Conservation (phyloP, 2,113 vertebrate species). For the Sclerurus mexicanus region DNA sequence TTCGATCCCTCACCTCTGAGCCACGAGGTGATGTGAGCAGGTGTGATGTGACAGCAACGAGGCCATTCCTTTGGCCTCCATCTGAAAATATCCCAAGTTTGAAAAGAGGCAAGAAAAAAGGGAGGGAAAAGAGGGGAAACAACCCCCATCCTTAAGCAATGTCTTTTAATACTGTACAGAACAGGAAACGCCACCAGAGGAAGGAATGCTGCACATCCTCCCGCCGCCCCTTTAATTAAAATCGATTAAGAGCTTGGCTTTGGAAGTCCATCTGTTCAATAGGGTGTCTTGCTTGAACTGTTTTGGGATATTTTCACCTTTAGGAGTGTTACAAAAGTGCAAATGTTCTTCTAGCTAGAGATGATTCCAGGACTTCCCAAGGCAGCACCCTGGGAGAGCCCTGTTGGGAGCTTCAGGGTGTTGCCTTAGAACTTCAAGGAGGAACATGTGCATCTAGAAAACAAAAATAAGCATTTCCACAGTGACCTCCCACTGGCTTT, state of each 20-base stretch:
- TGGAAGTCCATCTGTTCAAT: not conserved
- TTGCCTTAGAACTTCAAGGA: not conserved
- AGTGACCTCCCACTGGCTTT: not conserved
- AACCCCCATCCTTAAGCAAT: not conserved
- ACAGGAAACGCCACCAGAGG: slow-evolving; percentile 25
- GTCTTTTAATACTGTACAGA: slow-evolving; percentile 21
- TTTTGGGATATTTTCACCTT: not conserved
- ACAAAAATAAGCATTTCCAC: not conserved
- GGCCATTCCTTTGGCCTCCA: not conserved
- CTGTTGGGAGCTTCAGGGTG: not conserved
- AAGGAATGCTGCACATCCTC: slow-evolving; percentile 44
- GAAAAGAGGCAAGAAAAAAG: not conserved
- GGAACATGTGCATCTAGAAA: not conserved
- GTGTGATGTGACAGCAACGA: not conserved
- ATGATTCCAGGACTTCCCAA: not conserved
- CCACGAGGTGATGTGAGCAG: no score
- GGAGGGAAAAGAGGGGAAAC: not conserved
- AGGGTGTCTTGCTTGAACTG: not conserved
- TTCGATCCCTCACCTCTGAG: not conserved
- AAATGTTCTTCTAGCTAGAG: not conserved
- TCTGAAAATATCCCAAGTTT: not conserved
- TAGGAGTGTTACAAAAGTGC: not conserved
- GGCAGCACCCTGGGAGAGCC: not conserved
- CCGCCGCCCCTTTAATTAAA: not conserved
- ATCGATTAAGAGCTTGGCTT: not conserved